A percentile compares a stretch with the other conserved stretches of the same genome.
Conservation (phyloP, 1,140 invertebrate species). For the Hestina assimilis region DNA sequence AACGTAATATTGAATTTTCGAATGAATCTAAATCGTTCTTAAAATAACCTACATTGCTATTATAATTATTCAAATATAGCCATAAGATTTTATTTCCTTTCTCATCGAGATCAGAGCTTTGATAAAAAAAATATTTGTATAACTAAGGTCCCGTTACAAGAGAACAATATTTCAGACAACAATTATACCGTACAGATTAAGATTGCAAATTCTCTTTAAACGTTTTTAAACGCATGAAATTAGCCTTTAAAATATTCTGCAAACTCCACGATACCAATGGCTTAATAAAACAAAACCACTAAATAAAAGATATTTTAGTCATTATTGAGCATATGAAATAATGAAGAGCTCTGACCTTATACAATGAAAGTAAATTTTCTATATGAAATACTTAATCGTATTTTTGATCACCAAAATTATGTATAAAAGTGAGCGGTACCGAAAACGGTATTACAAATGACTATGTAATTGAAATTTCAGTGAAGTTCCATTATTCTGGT, state of each 20-base stretch:
- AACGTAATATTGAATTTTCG: constrained; percentile 45
- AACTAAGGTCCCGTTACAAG: too few relatives aligned
- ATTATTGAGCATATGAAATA: too few relatives aligned
- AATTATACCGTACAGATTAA: too few relatives aligned
- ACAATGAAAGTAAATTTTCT: too few relatives aligned
- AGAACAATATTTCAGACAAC: too few relatives aligned
- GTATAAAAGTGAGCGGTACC: constrained; percentile 51
- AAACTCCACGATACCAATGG: too few relatives aligned
- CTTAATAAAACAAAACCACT: too few relatives aligned
- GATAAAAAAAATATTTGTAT: not conserved
- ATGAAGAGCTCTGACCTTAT: too few relatives aligned
- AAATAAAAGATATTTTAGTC: too few relatives aligned
- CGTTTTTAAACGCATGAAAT: too few relatives aligned
- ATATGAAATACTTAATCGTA: not conserved
- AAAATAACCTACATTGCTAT: constrained; percentile 16
- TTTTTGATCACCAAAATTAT: constrained; percentile 6
- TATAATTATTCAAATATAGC: constrained; percentile 52
- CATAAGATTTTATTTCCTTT: constrained; percentile 27
- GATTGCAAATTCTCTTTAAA: too few relatives aligned
- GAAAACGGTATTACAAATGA: constrained; percentile 56
- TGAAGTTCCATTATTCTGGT: constrained; percentile 42
- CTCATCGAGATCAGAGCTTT: not conserved
- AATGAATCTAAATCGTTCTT: constrained; percentile 25
- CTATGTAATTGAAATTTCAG: constrained; percentile 53
- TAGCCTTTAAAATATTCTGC: too few relatives aligned